phyloP scores from a whole-genome alignment of 2,888 invertebrate species.

The Monochamus alternatus region DNA sequence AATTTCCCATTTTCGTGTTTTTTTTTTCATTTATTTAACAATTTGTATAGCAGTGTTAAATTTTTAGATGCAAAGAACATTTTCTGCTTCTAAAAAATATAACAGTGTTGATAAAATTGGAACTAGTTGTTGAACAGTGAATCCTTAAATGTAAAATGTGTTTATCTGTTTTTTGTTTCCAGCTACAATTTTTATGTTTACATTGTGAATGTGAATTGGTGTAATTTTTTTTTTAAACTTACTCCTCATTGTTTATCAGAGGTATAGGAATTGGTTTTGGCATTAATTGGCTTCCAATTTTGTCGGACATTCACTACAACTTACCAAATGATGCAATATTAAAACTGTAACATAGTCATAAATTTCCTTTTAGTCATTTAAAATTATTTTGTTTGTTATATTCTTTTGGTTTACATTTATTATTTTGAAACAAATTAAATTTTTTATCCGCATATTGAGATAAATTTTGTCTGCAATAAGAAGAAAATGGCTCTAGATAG shows the following conservation, averaged over 20 bases:
- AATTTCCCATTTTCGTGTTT: slow-evolving; percentile 18
- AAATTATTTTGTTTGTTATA: slow-evolving; percentile 10
- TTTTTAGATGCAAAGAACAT: slow-evolving; percentile 43
- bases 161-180: slow-evolving; percentile 44
- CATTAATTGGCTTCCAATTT: slow-evolving; percentile 12
- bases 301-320: slow-evolving; percentile 14
- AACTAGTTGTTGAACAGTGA: slow-evolving; percentile 63
- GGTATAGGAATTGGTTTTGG: slow-evolving; percentile 12
- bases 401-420: not conserved
- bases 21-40: not conserved
- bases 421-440: not conserved
- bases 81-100: slow-evolving; percentile 46
- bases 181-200: slow-evolving; percentile 43
- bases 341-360: not conserved
- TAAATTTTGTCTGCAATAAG: slow-evolving; percentile 12
- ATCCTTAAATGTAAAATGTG: slow-evolving; percentile 55
- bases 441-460: not conserved
- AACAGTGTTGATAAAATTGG: slow-evolving; percentile 68
- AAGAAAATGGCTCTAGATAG: slow-evolving; percentile 42
- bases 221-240: slow-evolving; percentile 42
- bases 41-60: slow-evolving; percentile 47
- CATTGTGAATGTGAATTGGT: slow-evolving; percentile 49
- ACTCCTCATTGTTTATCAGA: slow-evolving; percentile 18
- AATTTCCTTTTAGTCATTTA: not conserved
- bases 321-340: not conserved